Evolutionary conservation across 2,797 vertebrate genomes (phyloP).

Genomic region (Cuculus canorus): DNA sequence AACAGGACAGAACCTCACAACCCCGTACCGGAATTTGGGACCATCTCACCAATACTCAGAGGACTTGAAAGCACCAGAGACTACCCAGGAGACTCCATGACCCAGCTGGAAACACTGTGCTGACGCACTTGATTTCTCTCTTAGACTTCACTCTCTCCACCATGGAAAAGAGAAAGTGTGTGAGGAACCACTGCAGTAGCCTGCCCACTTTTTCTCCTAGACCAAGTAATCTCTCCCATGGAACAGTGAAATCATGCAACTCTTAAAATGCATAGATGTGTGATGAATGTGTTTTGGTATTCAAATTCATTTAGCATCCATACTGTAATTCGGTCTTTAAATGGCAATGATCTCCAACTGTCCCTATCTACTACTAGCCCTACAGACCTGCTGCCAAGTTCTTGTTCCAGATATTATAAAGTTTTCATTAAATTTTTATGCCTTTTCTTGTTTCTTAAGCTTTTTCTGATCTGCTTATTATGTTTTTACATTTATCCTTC

Average conservation of each 20-base stretch:
- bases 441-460: background rate
- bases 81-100: too few relatives aligned
- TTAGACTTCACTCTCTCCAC: background rate
- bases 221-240: background rate
- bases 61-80: background rate
- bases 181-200: background rate
- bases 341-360: background rate
- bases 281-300: background rate
- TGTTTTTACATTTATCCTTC: background rate
- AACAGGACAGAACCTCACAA: background rate
- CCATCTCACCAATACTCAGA: background rate
- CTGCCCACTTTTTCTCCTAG: background rate
- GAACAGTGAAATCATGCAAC: background rate
- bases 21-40: background rate
- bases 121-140: background rate
- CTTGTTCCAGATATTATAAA: background rate
- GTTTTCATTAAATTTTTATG: background rate
- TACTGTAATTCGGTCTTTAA: background rate
- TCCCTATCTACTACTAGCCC: background rate
- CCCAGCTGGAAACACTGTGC: background rate
- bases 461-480: background rate
- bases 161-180: background rate
- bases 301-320: background rate
- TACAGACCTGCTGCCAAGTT: background rate
- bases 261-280: background rate